Base-by-base conservation (phyloP, 1,140 invertebrate species). In the Megalonaias nervosa region DNA sequence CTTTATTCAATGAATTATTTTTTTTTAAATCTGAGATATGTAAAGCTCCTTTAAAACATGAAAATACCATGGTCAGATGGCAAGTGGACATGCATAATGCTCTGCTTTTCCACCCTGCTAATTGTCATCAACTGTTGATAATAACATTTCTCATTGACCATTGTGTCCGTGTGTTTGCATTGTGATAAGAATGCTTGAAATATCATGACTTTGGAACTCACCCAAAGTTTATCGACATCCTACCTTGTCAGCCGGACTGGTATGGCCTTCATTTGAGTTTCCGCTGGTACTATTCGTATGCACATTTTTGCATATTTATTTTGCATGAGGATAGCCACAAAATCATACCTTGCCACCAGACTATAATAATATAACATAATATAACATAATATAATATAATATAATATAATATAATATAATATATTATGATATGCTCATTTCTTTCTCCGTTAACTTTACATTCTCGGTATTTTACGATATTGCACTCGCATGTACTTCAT, bases 351-450 rank as follows among this genome's bases (percentile, higher is more conserved):
- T 71, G 67, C 64, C 31, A 67, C 56, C 74, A 80, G 23, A 80
- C 69, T 70, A 73, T 61, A 76, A 80, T 61, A 76, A 80, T 62
- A 81, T 74, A 80, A 57, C 66, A 81, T 69, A 80, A 68, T 68
- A 81, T 64, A 81, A 69, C 69, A 80, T 61, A 81, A 76, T 74
- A 67, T n/a, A n/a, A n/a, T 61, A 69, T 61, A 79, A 69, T 79
- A 73, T 79, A 81, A 69, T 79, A 74, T 79, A 80, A 59, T 69
- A 75, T 62, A 80, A 58, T 65, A 77, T 58, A 78, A 59, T 75
- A 66, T 67, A 72, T 38, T 67, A 66, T 59, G n/a, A n/a, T n/a
- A n/a, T n/a, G n/a, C n/a, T n/a, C n/a, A n/a, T n/a, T n/a, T n/a
- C n/a, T n/a, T n/a, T n/a, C n/a, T n/a, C n/a, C n/a, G n/a, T n/a